Evolutionary conservation across 2,888 invertebrate genomes (phyloP), one percentile per base, ranked within the genome.

Genomic region (Ommatoiulus sabulosus): DNA sequence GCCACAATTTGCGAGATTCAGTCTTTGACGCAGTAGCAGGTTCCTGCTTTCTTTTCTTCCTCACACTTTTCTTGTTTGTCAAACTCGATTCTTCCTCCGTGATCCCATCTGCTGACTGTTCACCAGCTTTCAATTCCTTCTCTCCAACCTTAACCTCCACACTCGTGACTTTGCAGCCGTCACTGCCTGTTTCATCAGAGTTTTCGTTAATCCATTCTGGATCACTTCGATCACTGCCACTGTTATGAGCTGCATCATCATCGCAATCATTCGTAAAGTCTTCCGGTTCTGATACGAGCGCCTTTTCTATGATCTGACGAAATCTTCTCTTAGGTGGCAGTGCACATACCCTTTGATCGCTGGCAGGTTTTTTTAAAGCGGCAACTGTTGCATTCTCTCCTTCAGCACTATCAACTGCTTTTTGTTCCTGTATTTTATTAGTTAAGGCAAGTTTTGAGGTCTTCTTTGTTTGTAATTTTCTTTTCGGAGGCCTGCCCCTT

Each of bases 241-340:
- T 24, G 3, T 15, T 35, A 12, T 12, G 3, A 10, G 35, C 35
- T 3, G 35, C 12, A 12, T 35, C 80, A 12, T 80, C 80, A 4
- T 8, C 10, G 24, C 72, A 20, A 10, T n/a, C 72, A 10, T 72
- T 72, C 2, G 8, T 3, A 10, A 10, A 72, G 8, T 24, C 20
- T 10, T 20, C 72, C 10, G 20, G 24, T 35, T 80, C 35, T 15
- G 7, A 15, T 10, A 35, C 80, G 4, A 35, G 8, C 80, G 15
- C 80, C 15, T 35, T 80, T 35, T 12, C 24, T 12, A 12, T 7
- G 10, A 72, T 35, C 24, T 80, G 80, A 35, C 80, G 80, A 15
- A 35, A 80, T 24, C 80, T 35, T 15, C 80, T 80, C 35, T 80
- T 80, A 12, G 80, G 80, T 35, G 80, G 80, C 80, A 80, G 80